Percentiles rank a stretch among this genome's conserved stretches.
Evolutionary conservation across 2,888 invertebrate species (phyloP).

Genomic region (Apamea monoglypha): DNA sequence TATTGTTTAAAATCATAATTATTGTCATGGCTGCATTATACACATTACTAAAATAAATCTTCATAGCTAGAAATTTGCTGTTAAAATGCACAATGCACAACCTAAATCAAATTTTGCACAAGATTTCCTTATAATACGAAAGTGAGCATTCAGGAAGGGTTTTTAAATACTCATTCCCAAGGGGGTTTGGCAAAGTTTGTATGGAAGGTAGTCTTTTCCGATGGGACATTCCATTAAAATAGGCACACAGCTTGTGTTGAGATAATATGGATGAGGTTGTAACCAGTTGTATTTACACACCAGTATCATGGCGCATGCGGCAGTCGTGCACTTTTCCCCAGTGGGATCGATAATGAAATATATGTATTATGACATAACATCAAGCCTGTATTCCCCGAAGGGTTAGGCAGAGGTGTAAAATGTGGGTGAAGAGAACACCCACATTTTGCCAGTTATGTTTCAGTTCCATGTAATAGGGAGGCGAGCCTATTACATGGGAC

Average conservation of each 20-base stretch:
- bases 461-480: too few species aligned
- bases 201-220: neutral
- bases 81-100: neutral
- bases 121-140: neutral
- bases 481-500: neutral
- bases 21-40: neutral
- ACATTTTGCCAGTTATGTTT: too few species aligned
- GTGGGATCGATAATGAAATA: neutral
- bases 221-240: neutral
- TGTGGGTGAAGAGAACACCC: too few species aligned
- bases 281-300: too few species aligned
- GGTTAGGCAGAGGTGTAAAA: neutral
- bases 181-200: neutral
- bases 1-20: slow-evolving; percentile 7
- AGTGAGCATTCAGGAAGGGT: neutral
- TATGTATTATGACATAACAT: neutral
- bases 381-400: neutral
- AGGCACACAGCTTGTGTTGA: neutral
- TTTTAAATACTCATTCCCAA: neutral
- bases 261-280: neutral
- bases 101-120: neutral
- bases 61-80: neutral
- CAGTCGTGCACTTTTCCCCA: neutral
- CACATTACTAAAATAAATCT: neutral
- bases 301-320: neutral